Percentiles rank a stretch among this genome's conserved stretches.
These are phyloP conservation scores for Zoanthus sociatus DNA, from an alignment of 92 coral and sea anemone genomes.

Conservation along the genomic window DNA sequence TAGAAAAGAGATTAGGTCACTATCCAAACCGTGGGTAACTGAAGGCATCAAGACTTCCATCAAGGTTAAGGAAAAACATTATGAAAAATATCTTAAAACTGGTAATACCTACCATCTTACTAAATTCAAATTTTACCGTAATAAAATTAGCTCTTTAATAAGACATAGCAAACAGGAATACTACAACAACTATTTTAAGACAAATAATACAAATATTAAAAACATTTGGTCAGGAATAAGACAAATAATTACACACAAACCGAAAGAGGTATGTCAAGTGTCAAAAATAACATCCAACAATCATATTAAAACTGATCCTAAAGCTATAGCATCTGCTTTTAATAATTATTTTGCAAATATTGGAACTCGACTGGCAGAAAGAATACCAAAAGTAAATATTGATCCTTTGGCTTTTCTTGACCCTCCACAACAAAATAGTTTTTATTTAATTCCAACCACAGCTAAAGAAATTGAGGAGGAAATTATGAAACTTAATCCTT, in stretches of 20 bases:
- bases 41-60: conserved; percentile 51
- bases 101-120: conserved; percentile 1
- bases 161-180: conserved; percentile 50
- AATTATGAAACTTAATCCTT: conserved; percentile 46
- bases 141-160: conserved; percentile 36
- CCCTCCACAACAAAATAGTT: conserved; percentile 27
- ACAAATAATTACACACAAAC: conserved; percentile 47
- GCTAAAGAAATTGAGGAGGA: conserved; percentile 44
- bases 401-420: conserved; percentile 34
- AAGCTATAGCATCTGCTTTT: conserved; percentile 47
- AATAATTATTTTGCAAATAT: conserved; percentile 41
- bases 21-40: conserved; percentile 64
- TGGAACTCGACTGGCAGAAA: conserved; percentile 35
- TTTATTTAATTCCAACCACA: conserved; percentile 47
- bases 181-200: conserved; percentile 51
- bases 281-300: conserved; percentile 27
- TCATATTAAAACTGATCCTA: too few relatives aligned
- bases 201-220: conserved; percentile 48
- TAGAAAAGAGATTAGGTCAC: conserved; percentile 47
- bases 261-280: conserved; percentile 44
- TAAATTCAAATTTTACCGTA: conserved; percentile 48
- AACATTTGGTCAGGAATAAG: conserved; percentile 51
- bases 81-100: conserved; percentile 23
- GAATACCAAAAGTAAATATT: conserved; percentile 29
- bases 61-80: conserved; percentile 46